These are phyloP conservation scores for Vicugna pacos DNA, from an alignment of 2,113 vertebrate genomes.

Conservation along the genomic window DNA sequence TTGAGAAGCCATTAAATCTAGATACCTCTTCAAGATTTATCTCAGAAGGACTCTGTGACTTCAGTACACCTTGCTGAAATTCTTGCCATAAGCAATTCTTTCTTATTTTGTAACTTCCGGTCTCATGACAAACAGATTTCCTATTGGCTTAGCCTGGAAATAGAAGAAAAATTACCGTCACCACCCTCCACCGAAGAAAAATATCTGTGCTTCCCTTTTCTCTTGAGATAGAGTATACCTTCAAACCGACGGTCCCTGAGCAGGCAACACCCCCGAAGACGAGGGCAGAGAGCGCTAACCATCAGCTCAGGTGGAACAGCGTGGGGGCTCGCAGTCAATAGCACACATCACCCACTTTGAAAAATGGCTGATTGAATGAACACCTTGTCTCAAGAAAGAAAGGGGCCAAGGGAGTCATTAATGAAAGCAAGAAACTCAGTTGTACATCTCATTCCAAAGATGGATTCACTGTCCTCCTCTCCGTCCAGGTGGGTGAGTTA, in stretches of 20 bases:
- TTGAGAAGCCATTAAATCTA: neutral
- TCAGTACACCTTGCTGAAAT: neutral
- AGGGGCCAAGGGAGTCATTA: slow-evolving; percentile 46
- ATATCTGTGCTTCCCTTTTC: neutral
- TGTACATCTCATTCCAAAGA: slow-evolving; percentile 72
- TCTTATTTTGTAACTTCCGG: neutral
- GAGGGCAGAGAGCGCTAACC: neutral
- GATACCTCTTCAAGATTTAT: neutral
- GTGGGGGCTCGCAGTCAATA: neutral
- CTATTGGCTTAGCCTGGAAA: neutral
- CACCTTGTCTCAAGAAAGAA: slow-evolving; percentile 36
- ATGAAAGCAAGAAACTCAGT: slow-evolving; percentile 65
- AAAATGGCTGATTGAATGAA: neutral
- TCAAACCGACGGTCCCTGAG: neutral
- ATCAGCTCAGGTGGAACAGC: neutral
- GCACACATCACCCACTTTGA: neutral
- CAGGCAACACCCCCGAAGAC: neutral
- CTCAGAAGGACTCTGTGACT: neutral
- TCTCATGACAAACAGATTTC: neutral
- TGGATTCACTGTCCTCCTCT: slow-evolving; percentile 43
- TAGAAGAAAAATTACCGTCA: neutral
- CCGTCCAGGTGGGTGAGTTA: slow-evolving; percentile 62
- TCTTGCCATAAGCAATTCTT: neutral
- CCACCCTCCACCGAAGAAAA: neutral
- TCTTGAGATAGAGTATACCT: neutral